Evolutionary conservation across 2,888 invertebrate species (phyloP).

Genomic region (Candidula unifasciata): DNA sequence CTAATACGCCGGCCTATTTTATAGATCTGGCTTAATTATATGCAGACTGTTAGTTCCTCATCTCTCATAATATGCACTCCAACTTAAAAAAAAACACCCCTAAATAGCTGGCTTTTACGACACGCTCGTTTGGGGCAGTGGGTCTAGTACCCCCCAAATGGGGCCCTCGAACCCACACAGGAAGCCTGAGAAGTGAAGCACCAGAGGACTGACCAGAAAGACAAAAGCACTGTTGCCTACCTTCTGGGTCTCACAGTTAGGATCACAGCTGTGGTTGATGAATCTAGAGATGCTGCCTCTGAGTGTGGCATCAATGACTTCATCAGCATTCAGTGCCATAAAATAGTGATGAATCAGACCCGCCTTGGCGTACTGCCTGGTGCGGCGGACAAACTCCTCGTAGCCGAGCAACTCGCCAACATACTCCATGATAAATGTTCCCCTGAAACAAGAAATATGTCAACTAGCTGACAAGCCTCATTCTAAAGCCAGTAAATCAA

Average conservation of each 20-base stretch:
- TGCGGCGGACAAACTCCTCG: conserved; percentile 92
- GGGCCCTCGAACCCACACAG: too few species aligned
- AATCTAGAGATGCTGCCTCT: conserved; percentile 98
- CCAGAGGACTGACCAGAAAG: background rate
- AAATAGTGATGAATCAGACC: conserved; percentile 97
- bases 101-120: too few species aligned
- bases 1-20: too few species aligned
- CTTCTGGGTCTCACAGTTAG: conserved; percentile 98
- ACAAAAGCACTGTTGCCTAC: conserved; percentile 71
- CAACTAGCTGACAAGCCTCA: too few species aligned
- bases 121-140: too few species aligned
- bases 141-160: too few species aligned
- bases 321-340: conserved; percentile 95
- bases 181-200: background rate
- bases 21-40: too few species aligned
- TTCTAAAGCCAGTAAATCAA: too few species aligned
- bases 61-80: too few species aligned
- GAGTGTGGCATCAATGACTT: conserved; percentile 95
- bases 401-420: conserved; percentile 97
- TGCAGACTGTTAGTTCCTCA: too few species aligned
- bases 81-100: too few species aligned
- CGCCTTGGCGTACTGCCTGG: conserved; percentile 91
- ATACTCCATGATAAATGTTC: conserved; percentile 97
- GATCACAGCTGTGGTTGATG: conserved; percentile 99
- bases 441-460: conserved; percentile 80